Evolutionary conservation across 2,113 vertebrate genomes (phyloP), one percentile per base, ranked within the genome.

Genomic region (Leucosticte australis): DNA sequence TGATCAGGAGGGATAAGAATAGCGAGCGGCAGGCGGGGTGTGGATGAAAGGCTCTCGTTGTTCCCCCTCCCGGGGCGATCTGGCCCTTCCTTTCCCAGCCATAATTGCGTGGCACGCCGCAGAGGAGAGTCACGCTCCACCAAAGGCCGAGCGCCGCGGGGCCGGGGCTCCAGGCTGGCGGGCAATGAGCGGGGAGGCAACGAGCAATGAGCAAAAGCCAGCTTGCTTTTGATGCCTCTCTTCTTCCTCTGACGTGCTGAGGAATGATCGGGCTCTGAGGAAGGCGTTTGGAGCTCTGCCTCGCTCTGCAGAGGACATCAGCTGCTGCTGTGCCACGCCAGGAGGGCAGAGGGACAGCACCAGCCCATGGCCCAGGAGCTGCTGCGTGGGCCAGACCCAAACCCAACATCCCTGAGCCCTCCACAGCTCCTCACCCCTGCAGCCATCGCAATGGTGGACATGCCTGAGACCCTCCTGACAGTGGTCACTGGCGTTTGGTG

Each of bases 21-120:
- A 97, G 92, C 41, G 60, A 95, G 88, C 79, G 92, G 90, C 94
- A 93, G 90, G 92, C 87, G 39, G 95, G 92, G 90, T 76, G 89
- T 2, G 39, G 95, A 97, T 97, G 93, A 97, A 97, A 97, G 96
- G 97, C 56, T 97, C 97, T 93, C 53, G 75, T 86, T 46, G 89
- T 94, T 88, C 73, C 92, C 82, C 26, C 52, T 0, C 77, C 91
- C 56, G 0, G 92, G 89, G 73, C 6, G 42, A 87, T 50, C 92
- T 94, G 95, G 90, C 94, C 92, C 92, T 83, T 55, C 91, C 67
- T 71, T 87, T 56, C 22, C 12, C 10, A 81, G 94, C 68, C 81
- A 0, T 97, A 96, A 97, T 97, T 96, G 94, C 87, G 11, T 11
- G 55, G 52, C 91, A 31, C 7, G 35, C 37, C 52, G 10, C 85